Conservation (phyloP, 2,888 invertebrate species). For the Melitaea athalia region DNA sequence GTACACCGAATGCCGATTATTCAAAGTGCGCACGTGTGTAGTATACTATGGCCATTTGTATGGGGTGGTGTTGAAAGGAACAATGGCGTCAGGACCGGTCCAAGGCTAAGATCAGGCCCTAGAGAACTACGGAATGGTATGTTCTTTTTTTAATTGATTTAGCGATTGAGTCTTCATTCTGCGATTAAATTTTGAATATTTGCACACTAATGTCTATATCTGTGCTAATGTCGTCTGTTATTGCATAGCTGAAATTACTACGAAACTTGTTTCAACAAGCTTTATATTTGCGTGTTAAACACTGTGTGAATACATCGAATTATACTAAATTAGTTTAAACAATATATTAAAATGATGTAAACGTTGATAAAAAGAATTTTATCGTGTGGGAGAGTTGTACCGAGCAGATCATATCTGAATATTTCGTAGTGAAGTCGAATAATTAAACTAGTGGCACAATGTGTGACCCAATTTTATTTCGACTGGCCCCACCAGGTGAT, state of each 20-base stretch:
- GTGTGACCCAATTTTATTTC: slow-evolving; percentile 76
- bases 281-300: neutral
- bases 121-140: slow-evolving; percentile 20
- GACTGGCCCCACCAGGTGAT: slow-evolving; percentile 68
- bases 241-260: neutral
- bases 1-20: slow-evolving; percentile 41
- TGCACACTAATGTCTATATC: neutral
- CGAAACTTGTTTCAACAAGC: neutral
- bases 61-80: slow-evolving; percentile 59
- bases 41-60: slow-evolving; percentile 40
- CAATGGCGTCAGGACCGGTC: slow-evolving; percentile 50
- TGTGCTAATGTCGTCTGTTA: neutral
- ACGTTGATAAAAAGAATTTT: slow-evolving; percentile 15
- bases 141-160: slow-evolving; percentile 15
- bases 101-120: slow-evolving; percentile 44
- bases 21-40: slow-evolving; percentile 70
- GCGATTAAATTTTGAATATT: neutral
- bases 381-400: slow-evolving; percentile 23
- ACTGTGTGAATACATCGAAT: neutral
- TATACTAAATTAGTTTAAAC: neutral
- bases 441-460: slow-evolving; percentile 60
- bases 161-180: slow-evolving; percentile 7
- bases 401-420: slow-evolving; percentile 30
- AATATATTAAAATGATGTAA: neutral
- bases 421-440: slow-evolving; percentile 39